These are phyloP conservation scores for Hormiphora californensis DNA, from an alignment of 37 sponge, comb jelly and placozoan genomes.

Conservation along the genomic window DNA sequence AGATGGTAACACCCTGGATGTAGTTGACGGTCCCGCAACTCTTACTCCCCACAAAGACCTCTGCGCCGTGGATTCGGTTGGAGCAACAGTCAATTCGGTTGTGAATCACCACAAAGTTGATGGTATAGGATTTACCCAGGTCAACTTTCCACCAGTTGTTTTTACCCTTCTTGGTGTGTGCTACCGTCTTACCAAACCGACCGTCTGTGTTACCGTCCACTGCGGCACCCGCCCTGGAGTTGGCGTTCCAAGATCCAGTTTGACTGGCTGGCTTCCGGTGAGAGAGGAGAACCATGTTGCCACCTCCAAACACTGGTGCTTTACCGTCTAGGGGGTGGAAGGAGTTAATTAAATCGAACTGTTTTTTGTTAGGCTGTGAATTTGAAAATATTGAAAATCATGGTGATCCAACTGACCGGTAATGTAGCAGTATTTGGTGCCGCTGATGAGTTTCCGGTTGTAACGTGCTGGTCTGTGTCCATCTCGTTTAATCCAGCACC, in stretches of 20 bases:
- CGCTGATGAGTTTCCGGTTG: background rate
- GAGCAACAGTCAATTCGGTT: conserved; percentile 14
- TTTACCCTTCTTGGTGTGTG: background rate
- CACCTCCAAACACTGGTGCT: background rate
- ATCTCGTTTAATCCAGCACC: background rate
- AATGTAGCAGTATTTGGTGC: background rate
- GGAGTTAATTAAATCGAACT: background rate
- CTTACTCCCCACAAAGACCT: background rate
- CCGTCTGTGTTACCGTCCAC: conserved; percentile 7
- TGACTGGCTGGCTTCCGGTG: background rate
- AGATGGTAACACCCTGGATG: background rate
- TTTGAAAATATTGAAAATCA: no score
- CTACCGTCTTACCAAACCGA: background rate
- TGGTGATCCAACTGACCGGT: no score
- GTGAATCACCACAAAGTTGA: conserved; percentile 11
- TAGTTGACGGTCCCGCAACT: background rate
- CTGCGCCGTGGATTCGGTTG: conserved; percentile 2
- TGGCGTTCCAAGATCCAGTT: background rate
- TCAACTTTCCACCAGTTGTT: background rate
- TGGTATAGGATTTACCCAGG: background rate
- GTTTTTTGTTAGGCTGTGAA: no score
- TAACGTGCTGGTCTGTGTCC: background rate
- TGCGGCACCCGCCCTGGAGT: background rate
- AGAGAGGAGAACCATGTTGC: conserved; percentile 11
- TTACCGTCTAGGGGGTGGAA: background rate